phyloP scores from a whole-genome alignment of 2,888 invertebrate genomes.

The Willowsia nigromaculata region DNA sequence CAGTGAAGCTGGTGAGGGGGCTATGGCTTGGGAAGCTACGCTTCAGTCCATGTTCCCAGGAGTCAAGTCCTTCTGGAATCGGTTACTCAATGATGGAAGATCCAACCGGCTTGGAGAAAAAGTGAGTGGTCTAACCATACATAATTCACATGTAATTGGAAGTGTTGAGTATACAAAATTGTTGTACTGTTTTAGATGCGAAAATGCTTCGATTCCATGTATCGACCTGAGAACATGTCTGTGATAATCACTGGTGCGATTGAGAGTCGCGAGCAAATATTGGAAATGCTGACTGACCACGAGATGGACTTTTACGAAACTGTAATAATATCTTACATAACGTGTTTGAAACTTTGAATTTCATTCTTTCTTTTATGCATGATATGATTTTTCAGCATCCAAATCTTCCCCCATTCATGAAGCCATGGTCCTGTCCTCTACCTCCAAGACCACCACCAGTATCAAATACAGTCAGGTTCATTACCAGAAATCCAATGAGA shows the following conservation, averaged over 20 bases:
- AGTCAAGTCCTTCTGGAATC: conserved; percentile 74
- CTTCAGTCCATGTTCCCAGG: conserved; percentile 76
- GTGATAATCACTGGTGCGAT: conserved; percentile 88
- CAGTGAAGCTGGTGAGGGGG: conserved; percentile 78
- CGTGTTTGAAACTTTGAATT: neutral
- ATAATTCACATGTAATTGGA: neutral
- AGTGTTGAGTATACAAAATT: neutral
- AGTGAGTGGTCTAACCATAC: conserved; percentile 31
- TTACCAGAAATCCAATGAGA: conserved; percentile 73
- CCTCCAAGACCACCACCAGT: conserved; percentile 54
- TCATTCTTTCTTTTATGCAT: neutral
- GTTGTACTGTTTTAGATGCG: conserved; percentile 84
- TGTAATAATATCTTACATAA: conserved; percentile 38
- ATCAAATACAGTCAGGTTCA: conserved; percentile 64
- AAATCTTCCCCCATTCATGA: conserved; percentile 65
- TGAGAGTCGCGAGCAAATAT: conserved; percentile 70
- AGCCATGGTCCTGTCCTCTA: conserved; percentile 72
- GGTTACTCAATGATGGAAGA: conserved; percentile 74
- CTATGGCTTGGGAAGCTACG: conserved; percentile 78
- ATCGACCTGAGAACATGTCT: conserved; percentile 93
- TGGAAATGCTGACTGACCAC: conserved; percentile 74
- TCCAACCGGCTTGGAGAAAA: conserved; percentile 69
- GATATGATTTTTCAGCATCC: conserved; percentile 55
- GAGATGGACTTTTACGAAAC: conserved; percentile 74
- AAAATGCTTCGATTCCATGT: conserved; percentile 91